These are phyloP conservation scores for Drosophila peninsularis DNA, from an alignment of 2,888 invertebrate species.

Conservation along the genomic window DNA sequence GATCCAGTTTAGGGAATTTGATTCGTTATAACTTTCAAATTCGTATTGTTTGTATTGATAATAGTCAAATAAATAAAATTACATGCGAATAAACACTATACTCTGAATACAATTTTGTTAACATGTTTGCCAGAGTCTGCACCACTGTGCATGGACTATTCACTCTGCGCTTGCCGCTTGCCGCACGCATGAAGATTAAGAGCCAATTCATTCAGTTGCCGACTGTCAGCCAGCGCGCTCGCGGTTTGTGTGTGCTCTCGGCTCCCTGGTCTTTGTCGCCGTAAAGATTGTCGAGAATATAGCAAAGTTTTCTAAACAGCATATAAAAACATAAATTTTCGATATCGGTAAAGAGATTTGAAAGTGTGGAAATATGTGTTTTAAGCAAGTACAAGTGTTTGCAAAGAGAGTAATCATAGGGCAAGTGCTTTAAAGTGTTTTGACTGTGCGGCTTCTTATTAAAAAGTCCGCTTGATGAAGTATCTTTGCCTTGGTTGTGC, in stretches of 20 bases:
- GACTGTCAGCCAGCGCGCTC: slow-evolving; percentile 47
- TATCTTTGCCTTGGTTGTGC: slow-evolving; percentile 18
- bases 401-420: background rate
- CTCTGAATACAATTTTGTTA: background rate
- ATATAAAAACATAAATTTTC: background rate
- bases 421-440: slow-evolving; percentile 9
- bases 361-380: background rate
- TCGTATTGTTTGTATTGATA: no score
- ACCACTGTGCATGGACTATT: slow-evolving; percentile 41
- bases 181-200: slow-evolving; percentile 44
- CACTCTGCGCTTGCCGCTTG: slow-evolving; percentile 25
- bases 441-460: background rate
- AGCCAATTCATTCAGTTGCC: slow-evolving; percentile 55
- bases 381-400: background rate
- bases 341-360: background rate
- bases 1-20: no score
- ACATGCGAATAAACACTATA: no score
- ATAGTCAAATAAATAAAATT: no score
- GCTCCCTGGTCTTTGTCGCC: slow-evolving; percentile 5
- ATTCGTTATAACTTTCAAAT: no score
- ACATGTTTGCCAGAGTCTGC: background rate
- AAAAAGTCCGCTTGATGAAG: slow-evolving; percentile 13
- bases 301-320: background rate
- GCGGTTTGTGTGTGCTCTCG: slow-evolving; percentile 29
- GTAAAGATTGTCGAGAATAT: slow-evolving; percentile 13